Evolutionary conservation across 1,140 invertebrate species (phyloP), one percentile per base, ranked within the genome.

Genomic region (Rhizoglyphus robini): DNA sequence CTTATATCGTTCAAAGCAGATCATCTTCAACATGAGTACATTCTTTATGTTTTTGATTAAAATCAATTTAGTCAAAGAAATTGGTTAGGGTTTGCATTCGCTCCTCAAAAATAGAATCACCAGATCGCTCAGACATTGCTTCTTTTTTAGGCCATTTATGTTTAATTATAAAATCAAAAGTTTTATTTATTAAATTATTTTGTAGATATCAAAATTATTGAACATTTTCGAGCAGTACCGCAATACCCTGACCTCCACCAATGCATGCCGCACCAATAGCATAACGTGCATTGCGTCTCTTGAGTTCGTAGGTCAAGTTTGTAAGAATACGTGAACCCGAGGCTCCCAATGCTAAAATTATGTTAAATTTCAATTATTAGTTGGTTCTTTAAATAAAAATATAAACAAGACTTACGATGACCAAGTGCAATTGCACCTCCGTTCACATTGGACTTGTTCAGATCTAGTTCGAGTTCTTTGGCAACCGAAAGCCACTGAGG

Each of bases 381-480:
- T 18, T 15, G 11, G 11, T 8, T 8, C 11, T 8, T 13, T 25
- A 61, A 3, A 18, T 32, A 18, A 36, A 15, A 3, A 38, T 61
- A 36, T 23, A 13, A 36, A 2, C 5, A 3, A 48, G 20, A 47
- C 46, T 25, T 63, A 63, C 38, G 38, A 58, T 65, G 51, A 58
- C 96, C 95, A n/a, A 99, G 71, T 46, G 96, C 92, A 75, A 97
- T 96, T 65, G 94, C 96, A 41, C 96, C 95, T 36, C 96, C 95
- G 79, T 94, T 87, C 18, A 95, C 85, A 77, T 99, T 99, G 59
- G 95, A 77, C 74, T 92, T 96, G 57, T 86, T 83, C 31, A 86
- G 78, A 74, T 96, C 87, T 60, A 97, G 76, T 64, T 85, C 83
- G 1, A 97, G 78, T 41, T 73, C 72, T 54, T 73, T 73, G 41